Base-by-base conservation (phyloP, 2,888 invertebrate species). In the Stramonita haemastoma region DNA sequence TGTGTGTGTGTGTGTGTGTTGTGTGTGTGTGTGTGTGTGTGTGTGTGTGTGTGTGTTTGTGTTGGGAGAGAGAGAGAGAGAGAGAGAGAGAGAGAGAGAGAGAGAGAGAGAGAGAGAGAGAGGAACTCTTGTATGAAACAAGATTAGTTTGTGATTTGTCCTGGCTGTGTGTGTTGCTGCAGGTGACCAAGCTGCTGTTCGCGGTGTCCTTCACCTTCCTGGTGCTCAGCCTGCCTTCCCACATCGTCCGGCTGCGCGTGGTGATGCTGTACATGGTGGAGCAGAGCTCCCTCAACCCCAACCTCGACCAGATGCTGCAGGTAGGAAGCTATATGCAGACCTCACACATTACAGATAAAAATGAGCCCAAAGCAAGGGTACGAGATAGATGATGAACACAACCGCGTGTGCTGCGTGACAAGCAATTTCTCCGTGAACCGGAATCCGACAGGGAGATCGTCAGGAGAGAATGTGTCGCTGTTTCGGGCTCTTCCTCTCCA, bases 161-260 rank as follows among this genome's bases (percentile, higher is more conserved):
- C 66, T 66, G 5, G 17, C 13, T 66, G 92, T 91, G 93, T 66
- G 5, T 73, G 11, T 83, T 83, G 2, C 36, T 36, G 11, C 81
- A 91, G 87, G 91, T 91, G 66, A 94, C 94, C 4, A 91, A 91
- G 73, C 92, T 94, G 92, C 89, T 94, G 57, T 93, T 93, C 87
- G 92, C 93, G 2, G 93, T 94, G 13, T 93, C 94, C n/a, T 89
- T 93, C 26, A 92, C 92, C 77, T 94, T 94, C 87, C 92, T 94
- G 11, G 46, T 91, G 4, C 90, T 94, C 29, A 94, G 92, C 87
- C 90, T 93, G 26, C 94, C 94, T 36, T 94, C 93, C 87, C 94
- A 94, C 89, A 92, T 92, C 66, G 91, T 94, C 46, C 87, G 93
- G 46, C 86, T 93, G 34, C 89, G 90, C 5, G 85, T 91, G 57